Percentiles rank a stretch among this genome's conserved stretches.
These are phyloP conservation scores for Actinostola sp. DNA, from an alignment of 92 coral and sea anemone species.

Conservation along the genomic window DNA sequence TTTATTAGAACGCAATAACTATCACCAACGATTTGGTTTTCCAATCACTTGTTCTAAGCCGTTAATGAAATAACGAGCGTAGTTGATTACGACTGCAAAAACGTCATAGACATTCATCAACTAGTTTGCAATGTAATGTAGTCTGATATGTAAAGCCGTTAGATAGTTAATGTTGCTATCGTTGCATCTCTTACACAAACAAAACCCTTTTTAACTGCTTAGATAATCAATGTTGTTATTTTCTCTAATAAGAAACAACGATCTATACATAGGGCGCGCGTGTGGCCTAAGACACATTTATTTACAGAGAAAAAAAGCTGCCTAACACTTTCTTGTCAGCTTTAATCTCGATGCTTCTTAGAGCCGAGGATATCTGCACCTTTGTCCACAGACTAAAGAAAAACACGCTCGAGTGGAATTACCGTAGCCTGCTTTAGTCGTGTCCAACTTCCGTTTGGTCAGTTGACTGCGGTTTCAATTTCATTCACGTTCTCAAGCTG, in stretches of 20 bases:
- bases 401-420: slow-evolving; percentile 9
- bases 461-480: neutral
- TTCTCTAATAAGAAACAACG: slow-evolving; percentile 17
- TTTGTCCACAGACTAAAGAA: neutral
- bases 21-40: slow-evolving; percentile 4
- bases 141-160: slow-evolving; percentile 7
- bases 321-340: too few species aligned
- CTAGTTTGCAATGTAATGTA: slow-evolving; percentile 19
- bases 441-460: slow-evolving; percentile 3
- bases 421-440: neutral
- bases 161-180: slow-evolving; percentile 12
- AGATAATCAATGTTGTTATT: slow-evolving; percentile 9
- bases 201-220: slow-evolving; percentile 32
- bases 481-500: neutral
- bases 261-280: neutral
- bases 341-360: too few species aligned
- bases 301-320: neutral
- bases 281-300: slow-evolving; percentile 11
- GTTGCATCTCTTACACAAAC: slow-evolving; percentile 20
- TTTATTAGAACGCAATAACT: too few species aligned
- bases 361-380: too few species aligned
- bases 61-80: slow-evolving; percentile 15
- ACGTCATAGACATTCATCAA: slow-evolving; percentile 9
- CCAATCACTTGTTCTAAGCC: slow-evolving; percentile 36
- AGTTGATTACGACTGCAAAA: slow-evolving; percentile 16